Evolutionary conservation across 2,113 vertebrate genomes (phyloP).

Genomic region (Furnarius figulus): DNA sequence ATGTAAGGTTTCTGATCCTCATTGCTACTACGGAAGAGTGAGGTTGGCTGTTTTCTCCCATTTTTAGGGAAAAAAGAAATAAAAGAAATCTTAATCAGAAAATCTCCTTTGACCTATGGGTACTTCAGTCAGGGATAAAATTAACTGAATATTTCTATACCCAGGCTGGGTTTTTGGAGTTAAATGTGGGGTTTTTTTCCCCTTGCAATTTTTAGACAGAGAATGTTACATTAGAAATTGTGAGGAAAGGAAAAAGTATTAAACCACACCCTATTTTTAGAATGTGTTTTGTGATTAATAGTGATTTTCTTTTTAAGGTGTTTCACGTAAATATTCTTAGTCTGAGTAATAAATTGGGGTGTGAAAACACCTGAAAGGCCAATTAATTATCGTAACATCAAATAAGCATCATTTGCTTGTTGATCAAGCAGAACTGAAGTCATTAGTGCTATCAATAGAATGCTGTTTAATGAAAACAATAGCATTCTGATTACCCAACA

Average conservation of each 20-base stretch:
- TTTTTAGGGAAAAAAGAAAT: neutral
- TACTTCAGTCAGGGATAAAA: neutral
- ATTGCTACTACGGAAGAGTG: neutral
- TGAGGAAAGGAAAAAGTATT: neutral
- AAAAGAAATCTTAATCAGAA: neutral
- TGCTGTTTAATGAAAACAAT: conserved; percentile 49
- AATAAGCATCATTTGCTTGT: conserved; percentile 45
- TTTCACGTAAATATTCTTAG: neutral
- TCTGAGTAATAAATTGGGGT: neutral
- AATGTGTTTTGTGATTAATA: neutral
- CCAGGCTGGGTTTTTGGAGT: neutral
- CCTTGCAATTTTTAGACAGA: neutral
- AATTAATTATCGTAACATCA: conserved; percentile 44
- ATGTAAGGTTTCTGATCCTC: neutral
- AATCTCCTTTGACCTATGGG: neutral
- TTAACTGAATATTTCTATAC: neutral
- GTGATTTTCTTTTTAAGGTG: neutral
- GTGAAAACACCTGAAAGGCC: conserved; percentile 41
- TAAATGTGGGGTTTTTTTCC: neutral
- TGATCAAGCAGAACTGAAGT: conserved; percentile 62
- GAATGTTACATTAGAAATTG: neutral
- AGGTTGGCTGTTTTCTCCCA: neutral
- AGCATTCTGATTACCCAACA: conserved; percentile 30
- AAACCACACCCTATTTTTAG: neutral
- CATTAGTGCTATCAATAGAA: conserved; percentile 45